A percentile compares a stretch with the other conserved stretches of the same genome.
phyloP scores from a whole-genome alignment of 2,888 invertebrate species.

The Nemapogon koenigi region DNA sequence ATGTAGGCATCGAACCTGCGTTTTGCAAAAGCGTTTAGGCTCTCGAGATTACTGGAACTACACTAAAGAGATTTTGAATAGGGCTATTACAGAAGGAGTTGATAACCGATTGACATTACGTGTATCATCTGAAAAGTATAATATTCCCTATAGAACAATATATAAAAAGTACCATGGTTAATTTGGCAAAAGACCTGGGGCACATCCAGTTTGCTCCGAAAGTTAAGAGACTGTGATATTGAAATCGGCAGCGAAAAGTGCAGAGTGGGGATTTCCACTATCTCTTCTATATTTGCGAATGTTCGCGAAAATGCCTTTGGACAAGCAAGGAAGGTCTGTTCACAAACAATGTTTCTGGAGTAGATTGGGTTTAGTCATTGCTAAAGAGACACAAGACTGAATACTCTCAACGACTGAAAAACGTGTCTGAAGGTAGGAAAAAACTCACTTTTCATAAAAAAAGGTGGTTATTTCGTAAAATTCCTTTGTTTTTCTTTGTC shows the following conservation, averaged over 20 bases:
- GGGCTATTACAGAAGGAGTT: too few relatives aligned
- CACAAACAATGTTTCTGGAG: conserved; percentile 17
- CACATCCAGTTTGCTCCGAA: conserved; percentile 15
- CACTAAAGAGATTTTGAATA: too few relatives aligned
- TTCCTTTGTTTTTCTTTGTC: conserved; percentile 4
- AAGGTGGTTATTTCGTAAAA: neutral
- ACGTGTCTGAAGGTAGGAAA: too few relatives aligned
- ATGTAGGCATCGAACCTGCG: too few relatives aligned
- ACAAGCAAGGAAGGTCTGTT: conserved; percentile 14
- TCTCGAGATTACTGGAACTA: too few relatives aligned
- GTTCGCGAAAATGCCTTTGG: conserved; percentile 17
- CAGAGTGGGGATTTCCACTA: conserved; percentile 18
- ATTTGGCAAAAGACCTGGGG: too few relatives aligned
- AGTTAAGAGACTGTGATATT: conserved; percentile 13
- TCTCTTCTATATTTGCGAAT: conserved; percentile 15
- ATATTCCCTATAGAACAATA: too few relatives aligned
- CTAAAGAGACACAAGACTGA: conserved; percentile 17
- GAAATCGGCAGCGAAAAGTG: conserved; percentile 15
- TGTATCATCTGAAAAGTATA: too few relatives aligned
- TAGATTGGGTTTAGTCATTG: conserved; percentile 17
- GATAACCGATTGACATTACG: too few relatives aligned
- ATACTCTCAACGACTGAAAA: conserved; percentile 13
- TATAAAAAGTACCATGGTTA: too few relatives aligned
- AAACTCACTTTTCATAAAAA: too few relatives aligned
- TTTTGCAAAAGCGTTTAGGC: too few relatives aligned